Percentiles rank a stretch among this genome's conserved stretches.
Conservation (phyloP, 2,113 vertebrate genomes). For the Dipodomys merriami region DNA sequence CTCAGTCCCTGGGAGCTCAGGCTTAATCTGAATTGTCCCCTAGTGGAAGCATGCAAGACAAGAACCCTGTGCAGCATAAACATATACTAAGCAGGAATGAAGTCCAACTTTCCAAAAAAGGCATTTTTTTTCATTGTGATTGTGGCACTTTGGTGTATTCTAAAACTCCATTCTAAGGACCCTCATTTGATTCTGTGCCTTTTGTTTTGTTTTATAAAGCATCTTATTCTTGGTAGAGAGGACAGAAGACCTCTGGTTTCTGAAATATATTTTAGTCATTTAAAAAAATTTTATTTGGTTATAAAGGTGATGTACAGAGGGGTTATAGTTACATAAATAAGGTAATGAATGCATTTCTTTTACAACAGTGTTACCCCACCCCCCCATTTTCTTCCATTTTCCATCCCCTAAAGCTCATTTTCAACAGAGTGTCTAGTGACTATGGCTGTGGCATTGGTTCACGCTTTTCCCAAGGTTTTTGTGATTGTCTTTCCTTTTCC, state of each 20-base stretch:
- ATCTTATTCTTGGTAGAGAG: constrained; percentile 28
- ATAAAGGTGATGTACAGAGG: too few species aligned
- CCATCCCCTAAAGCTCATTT: too few species aligned
- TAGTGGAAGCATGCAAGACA: constrained; percentile 45
- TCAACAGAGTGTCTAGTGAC: too few species aligned
- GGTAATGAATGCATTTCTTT: too few species aligned
- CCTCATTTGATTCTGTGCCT: not conserved
- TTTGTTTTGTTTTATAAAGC: constrained; percentile 10
- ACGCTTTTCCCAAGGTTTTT: too few species aligned
- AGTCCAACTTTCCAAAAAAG: constrained; percentile 51
- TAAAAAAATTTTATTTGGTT: too few species aligned
- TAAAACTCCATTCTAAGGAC: constrained; percentile 17
- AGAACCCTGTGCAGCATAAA: constrained; percentile 9
- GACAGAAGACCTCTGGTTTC: not conserved
- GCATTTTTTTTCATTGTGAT: not conserved
- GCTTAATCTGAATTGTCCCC: constrained; percentile 57
- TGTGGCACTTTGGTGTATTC: not conserved
- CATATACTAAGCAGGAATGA: not conserved
- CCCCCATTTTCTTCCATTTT: too few species aligned
- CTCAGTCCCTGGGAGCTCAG: constrained; percentile 66
- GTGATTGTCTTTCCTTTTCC: too few species aligned
- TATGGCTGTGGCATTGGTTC: too few species aligned
- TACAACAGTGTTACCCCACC: too few species aligned
- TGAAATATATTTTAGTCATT: constrained; percentile 13
- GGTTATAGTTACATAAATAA: too few species aligned